These are phyloP conservation scores for human DNA, from an alignment of 2,113 vertebrate species.

Conservation along the genomic window DNA sequence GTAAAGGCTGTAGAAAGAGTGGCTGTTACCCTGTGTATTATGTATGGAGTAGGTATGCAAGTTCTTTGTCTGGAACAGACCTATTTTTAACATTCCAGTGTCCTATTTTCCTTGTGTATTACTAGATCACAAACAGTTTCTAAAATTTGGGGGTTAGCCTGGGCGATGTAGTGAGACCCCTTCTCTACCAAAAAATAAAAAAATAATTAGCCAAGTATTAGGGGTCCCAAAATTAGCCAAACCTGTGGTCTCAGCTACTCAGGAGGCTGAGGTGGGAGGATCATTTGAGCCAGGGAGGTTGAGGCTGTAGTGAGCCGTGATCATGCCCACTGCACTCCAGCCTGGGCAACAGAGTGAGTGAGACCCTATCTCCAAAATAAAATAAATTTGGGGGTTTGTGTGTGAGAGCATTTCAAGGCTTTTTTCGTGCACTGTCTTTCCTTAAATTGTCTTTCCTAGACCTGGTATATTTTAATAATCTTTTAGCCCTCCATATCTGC, in stretches of 20 bases:
- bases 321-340: no score
- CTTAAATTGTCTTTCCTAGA: not conserved
- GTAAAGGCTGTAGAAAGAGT: not conserved
- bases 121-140: not conserved
- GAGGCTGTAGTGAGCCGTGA: no score
- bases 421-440: not conserved
- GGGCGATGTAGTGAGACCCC: no score
- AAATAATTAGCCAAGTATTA: no score
- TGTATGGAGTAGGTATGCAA: not conserved
- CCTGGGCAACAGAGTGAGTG: no score
- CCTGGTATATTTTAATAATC: accelerated
- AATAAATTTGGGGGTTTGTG: not conserved
- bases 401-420: not conserved
- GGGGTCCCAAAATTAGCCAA: no score
- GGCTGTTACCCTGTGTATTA: not conserved
- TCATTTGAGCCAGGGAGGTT: no score
- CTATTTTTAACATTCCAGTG: not conserved
- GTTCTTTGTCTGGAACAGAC: not conserved
- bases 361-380: no score
- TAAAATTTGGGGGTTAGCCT: not conserved
- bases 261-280: no score
- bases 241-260: no score
- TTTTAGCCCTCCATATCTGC: not conserved
- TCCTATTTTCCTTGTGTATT: not conserved
- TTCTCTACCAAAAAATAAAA: no score